Conservation (phyloP, 1,140 invertebrate genomes). For the Bursaphelenchus mucronatus region DNA sequence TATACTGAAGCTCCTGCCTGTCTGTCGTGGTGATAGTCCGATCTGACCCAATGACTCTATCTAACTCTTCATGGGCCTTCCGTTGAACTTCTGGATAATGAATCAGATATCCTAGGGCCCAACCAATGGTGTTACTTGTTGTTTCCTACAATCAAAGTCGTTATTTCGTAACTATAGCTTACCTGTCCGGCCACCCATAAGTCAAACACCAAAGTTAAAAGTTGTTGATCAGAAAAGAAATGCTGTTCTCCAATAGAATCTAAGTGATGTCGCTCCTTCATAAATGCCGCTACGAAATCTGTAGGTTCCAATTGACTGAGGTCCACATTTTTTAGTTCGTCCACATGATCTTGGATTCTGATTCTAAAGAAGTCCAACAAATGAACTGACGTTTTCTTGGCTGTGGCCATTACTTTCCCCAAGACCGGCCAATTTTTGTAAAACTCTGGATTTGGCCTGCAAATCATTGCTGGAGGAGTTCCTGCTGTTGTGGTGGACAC, state of each 20-base stretch:
- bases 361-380: too few relatives aligned
- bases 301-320: slow-evolving; percentile 4
- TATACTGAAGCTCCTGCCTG: slow-evolving; percentile 1
- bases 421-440: too few relatives aligned
- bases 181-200: slow-evolving; percentile 16
- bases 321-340: too few relatives aligned
- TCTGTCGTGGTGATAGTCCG: slow-evolving; percentile 13
- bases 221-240: slow-evolving; percentile 15
- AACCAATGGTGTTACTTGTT: neutral
- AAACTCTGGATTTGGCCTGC: too few relatives aligned
- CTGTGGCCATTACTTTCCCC: too few relatives aligned
- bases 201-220: slow-evolving; percentile 5
- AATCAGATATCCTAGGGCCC: slow-evolving; percentile 9
- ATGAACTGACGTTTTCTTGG: too few relatives aligned
- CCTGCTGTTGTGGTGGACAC: too few relatives aligned
- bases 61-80: slow-evolving; percentile 20
- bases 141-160: neutral
- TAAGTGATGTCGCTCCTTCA: slow-evolving; percentile 10
- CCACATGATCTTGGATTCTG: too few relatives aligned
- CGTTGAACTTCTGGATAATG: slow-evolving; percentile 16
- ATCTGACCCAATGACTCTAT: slow-evolving; percentile 20
- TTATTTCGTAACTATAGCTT: neutral
- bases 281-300: slow-evolving; percentile 16
- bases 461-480: too few relatives aligned
- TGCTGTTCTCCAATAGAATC: slow-evolving; percentile 7